Base-by-base conservation (phyloP, 2,888 invertebrate genomes). In the Tuberolachnus salignus region DNA sequence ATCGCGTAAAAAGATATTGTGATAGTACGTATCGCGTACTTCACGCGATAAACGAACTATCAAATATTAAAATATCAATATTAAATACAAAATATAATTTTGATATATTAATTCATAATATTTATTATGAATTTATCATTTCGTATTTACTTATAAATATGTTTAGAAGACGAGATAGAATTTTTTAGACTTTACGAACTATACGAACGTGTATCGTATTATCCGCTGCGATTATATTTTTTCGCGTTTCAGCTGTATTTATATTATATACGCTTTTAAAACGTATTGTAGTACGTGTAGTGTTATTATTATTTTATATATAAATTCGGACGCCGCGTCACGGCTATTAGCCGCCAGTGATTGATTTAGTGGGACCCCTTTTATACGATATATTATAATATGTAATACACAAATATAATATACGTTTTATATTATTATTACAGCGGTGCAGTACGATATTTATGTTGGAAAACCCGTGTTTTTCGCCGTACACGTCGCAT, bases 291-390 rank as follows among this genome's bases (percentile, higher is more conserved):
- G 61, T 34, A 19, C 23, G n/a, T n/a, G 23, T 61, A 73, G 72
- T 61, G 61, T 61, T 63, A 73, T 34, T 51, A 63, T 34, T 51
- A 34, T 73, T 73, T 59, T 49, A 26, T 26, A 49, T 26, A 44
- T 44, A 14, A 49, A 49, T 55, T 16, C 49, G 49, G 59, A 72
- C 59, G 8, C 23, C 0, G 9, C 21, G 16, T 16, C 21, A 21
- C 26, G 3, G 4, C 14, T 14, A 10, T 34, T 14, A 11, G 51
- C 34, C 19, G 13, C 44, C 10, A 55, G 34, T 78, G 75, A 78
- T 78, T 78, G 75, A 78, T 78, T 78, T 78, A 78, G 75, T 69
- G 67, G 44, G 34, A 78, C 67, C 75, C 75, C 57, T 78, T 78
- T 69, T 64, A 34, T 61, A 46, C 10, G 9, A 10, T 19, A 53